Evolutionary conservation across 1,140 invertebrate genomes (phyloP).

Genomic region (Popillia japonica): DNA sequence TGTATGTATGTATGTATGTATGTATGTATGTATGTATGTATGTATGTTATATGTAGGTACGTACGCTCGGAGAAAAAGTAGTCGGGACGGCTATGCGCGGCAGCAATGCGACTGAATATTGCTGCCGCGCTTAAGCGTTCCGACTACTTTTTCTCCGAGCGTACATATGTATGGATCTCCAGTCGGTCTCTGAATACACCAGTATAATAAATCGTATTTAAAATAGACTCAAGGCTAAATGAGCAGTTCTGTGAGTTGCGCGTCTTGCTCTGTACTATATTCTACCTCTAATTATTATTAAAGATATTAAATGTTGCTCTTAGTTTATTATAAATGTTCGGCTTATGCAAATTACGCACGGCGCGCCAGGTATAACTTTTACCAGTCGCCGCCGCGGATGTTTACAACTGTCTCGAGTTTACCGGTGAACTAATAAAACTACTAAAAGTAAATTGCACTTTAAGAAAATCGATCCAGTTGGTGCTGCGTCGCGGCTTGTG

Average conservation of each 20-base stretch:
- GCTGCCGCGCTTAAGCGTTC: no score
- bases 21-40: no score
- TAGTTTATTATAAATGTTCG: slow-evolving; percentile 34
- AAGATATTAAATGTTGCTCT: not conserved
- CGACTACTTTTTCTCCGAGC: no score
- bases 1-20: no score
- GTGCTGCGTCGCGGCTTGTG: not conserved
- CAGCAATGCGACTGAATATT: no score
- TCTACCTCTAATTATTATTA: slow-evolving; percentile 23
- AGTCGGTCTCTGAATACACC: no score
- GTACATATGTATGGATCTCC: no score
- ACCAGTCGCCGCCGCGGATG: not conserved
- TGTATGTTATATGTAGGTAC: no score
- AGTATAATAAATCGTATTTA: not conserved
- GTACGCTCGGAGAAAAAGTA: no score
- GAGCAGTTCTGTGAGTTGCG: not conserved
- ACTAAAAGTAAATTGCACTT: slow-evolving; percentile 31
- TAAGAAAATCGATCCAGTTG: slow-evolving; percentile 7
- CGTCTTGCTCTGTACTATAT: not conserved
- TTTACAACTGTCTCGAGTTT: slow-evolving; percentile 23
- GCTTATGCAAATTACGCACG: slow-evolving; percentile 21
- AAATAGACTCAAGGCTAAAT: not conserved
- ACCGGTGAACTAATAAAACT: slow-evolving; percentile 3
- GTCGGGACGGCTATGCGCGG: no score
- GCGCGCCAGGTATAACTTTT: not conserved